These are phyloP conservation scores for Craseonycteris thonglongyai DNA, from an alignment of 2,113 vertebrate genomes.

Conservation along the genomic window DNA sequence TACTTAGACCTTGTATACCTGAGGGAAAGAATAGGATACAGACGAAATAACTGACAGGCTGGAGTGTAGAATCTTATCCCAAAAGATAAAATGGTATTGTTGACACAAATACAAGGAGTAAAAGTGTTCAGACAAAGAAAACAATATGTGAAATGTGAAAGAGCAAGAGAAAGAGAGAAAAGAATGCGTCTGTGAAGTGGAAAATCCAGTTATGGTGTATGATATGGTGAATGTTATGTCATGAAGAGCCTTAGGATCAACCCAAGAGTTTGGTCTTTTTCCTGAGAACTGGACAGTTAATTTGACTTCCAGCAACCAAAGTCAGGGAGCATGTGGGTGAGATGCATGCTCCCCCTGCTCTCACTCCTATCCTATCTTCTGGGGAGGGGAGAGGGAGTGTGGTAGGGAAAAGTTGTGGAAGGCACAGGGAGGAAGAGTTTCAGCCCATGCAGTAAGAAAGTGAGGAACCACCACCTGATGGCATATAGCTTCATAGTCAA, in stretches of 20 bases:
- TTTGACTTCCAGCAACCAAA: not conserved
- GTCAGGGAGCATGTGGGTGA: not conserved
- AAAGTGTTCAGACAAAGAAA: not conserved
- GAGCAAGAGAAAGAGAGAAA: not conserved
- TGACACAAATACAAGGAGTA: not conserved
- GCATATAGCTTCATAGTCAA: not conserved
- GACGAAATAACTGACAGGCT: not conserved
- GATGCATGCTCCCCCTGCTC: accelerated
- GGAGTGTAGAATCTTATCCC: not conserved
- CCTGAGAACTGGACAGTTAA: not conserved
- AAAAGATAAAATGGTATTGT: not conserved
- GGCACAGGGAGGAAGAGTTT: not conserved
- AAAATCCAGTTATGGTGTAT: not conserved
- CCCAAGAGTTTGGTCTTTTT: not conserved
- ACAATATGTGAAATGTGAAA: not conserved
- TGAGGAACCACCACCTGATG: not conserved
- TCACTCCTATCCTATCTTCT: not conserved
- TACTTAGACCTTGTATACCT: no score
- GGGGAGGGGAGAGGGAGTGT: accelerated
- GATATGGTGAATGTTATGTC: not conserved
- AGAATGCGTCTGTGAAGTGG: not conserved
- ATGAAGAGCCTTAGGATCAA: not conserved
- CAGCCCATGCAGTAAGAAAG: not conserved
- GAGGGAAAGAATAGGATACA: not conserved
- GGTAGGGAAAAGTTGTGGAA: not conserved